phyloP scores from a whole-genome alignment of 2,797 vertebrate species.

The Lithobates pipiens region DNA sequence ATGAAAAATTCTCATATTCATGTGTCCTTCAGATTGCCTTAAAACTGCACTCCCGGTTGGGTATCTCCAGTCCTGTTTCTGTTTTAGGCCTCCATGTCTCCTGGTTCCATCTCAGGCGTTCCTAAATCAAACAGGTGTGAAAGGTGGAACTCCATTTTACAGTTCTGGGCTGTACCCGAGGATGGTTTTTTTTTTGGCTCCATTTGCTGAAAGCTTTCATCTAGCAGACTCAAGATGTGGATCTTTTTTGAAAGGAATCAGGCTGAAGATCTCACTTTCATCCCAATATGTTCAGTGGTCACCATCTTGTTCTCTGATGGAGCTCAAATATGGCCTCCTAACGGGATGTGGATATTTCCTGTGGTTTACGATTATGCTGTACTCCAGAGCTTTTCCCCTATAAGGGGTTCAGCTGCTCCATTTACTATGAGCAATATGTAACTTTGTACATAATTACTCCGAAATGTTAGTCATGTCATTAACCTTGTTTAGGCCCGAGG shows the following conservation, averaged over 20 bases:
- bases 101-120: constrained; percentile 5
- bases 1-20: not conserved
- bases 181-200: too few species aligned
- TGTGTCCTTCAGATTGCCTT: constrained; percentile 41
- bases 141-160: not conserved
- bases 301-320: too few species aligned
- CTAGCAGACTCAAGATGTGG: not conserved
- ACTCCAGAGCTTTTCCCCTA: not conserved
- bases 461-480: constrained; percentile 34
- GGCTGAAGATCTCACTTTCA: not conserved
- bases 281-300: not conserved
- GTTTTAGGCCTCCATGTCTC: not conserved
- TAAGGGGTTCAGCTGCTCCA: not conserved
- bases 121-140: not conserved
- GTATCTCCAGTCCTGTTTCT: not conserved
- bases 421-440: constrained; percentile 25
- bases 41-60: constrained; percentile 18
- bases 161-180: too few species aligned
- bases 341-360: not conserved
- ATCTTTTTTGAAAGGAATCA: not conserved
- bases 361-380: constrained; percentile 11
- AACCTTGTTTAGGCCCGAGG: constrained; percentile 43
- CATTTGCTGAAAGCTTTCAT: not conserved
- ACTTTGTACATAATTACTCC: constrained; percentile 42
- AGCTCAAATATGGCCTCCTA: not conserved